Evolutionary conservation across 1,140 invertebrate genomes (phyloP).

Genomic region (Drosophila navojoa): DNA sequence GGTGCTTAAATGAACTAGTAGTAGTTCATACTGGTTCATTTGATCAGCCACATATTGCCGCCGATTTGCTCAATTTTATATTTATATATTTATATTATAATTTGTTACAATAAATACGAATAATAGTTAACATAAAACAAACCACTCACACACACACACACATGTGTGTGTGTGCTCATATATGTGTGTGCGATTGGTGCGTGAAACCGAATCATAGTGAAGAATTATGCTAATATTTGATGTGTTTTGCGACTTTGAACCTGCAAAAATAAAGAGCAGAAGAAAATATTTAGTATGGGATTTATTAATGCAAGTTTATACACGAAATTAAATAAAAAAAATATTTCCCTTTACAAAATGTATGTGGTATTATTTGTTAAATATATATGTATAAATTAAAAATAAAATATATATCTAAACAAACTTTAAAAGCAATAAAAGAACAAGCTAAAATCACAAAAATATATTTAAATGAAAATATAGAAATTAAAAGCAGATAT

Average conservation of each 20-base stretch:
- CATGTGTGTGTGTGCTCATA: conserved; percentile 20
- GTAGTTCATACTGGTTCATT: conserved; percentile 30
- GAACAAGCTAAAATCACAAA: too few species aligned
- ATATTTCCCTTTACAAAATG: too few species aligned
- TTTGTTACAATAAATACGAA: conserved; percentile 71
- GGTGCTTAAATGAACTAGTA: conserved; percentile 53
- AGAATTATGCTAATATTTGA: conserved; percentile 79
- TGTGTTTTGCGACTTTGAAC: conserved; percentile 79
- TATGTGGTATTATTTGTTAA: too few species aligned
- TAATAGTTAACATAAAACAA: conserved; percentile 81
- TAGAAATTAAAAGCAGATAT: too few species aligned
- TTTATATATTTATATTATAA: conserved; percentile 16
- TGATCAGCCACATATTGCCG: conserved; percentile 51
- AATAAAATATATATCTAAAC: too few species aligned
- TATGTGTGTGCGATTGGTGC: conserved; percentile 33
- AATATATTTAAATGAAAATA: too few species aligned
- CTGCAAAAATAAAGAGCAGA: conserved; percentile 51
- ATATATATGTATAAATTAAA: too few species aligned
- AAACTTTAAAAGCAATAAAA: too few species aligned
- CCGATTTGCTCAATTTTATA: background rate
- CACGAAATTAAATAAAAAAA: too few species aligned
- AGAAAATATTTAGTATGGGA: background rate
- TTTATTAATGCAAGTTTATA: background rate
- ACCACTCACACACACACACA: conserved; percentile 31
- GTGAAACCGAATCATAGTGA: conserved; percentile 43